Conservation (phyloP, 2,888 invertebrate genomes). For the Sphaerophoria taeniata region DNA sequence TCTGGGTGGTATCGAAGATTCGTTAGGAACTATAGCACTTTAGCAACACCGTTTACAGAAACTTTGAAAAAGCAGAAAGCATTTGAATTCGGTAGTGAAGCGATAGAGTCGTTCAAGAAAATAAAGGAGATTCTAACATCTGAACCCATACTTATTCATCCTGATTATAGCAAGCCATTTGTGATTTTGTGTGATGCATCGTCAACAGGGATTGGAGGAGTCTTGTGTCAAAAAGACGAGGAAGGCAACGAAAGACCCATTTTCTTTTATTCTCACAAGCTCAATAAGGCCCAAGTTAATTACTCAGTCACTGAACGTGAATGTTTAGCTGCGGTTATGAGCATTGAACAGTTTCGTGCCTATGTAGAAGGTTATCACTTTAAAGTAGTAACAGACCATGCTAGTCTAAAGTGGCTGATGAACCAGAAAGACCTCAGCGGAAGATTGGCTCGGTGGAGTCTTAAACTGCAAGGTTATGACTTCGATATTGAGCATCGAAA, state of each 20-base stretch:
- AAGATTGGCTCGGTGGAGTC: not conserved
- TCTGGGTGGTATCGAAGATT: no score
- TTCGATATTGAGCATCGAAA: conserved; percentile 27
- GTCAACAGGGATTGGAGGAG: no score
- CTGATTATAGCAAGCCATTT: no score
- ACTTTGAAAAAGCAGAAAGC: no score
- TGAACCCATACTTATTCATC: no score
- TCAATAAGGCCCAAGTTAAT: conserved; percentile 47
- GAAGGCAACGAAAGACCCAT: conserved; percentile 11
- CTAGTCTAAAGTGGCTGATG: not conserved
- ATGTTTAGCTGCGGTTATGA: not conserved
- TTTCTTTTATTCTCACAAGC: conserved; percentile 23
- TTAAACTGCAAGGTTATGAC: conserved; percentile 10
- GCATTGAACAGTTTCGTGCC: conserved; percentile 37
- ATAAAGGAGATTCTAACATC: no score
- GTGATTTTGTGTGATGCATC: not conserved
- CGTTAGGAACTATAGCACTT: no score
- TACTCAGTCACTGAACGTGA: conserved; percentile 8
- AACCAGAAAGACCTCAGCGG: no score
- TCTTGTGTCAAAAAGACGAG: no score
- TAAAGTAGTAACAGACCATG: not conserved
- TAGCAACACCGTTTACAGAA: no score
- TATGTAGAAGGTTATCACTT: conserved; percentile 56
- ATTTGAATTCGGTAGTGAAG: no score
- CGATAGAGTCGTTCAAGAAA: no score